Evolutionary conservation across 1,140 invertebrate genomes (phyloP).

Genomic region (Agrilus planipennis): DNA sequence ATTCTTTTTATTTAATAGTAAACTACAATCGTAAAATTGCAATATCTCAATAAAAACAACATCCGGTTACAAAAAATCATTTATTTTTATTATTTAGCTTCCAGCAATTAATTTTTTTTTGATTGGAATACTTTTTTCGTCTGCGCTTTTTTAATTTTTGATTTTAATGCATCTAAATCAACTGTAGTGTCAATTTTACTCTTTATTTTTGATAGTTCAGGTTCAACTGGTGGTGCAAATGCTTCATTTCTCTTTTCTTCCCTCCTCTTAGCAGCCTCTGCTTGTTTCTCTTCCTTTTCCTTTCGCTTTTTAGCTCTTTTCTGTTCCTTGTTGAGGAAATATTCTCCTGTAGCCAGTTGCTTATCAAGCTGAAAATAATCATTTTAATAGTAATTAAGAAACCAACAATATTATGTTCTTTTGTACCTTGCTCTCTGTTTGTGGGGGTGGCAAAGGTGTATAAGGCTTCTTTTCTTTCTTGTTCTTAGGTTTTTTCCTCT

Average conservation of each 20-base stretch:
- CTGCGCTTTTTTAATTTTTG: conserved; percentile 56
- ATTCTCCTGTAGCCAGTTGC: conserved; percentile 89
- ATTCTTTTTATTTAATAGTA: no score
- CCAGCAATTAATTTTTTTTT: conserved; percentile 13
- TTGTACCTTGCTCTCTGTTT: conserved; percentile 69
- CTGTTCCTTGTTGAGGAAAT: conserved; percentile 83
- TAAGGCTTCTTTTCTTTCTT: conserved; percentile 84
- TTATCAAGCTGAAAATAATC: conserved; percentile 57
- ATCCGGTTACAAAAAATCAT: no score
- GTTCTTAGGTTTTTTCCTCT: conserved; percentile 75
- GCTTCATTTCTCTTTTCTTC: conserved; percentile 66
- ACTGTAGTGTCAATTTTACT: conserved; percentile 33
- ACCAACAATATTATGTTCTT: background rate
- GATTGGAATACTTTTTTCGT: conserved; percentile 24
- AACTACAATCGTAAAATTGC: no score
- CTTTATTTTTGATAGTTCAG: conserved; percentile 14
- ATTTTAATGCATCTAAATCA: conserved; percentile 55
- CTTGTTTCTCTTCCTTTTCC: conserved; percentile 62
- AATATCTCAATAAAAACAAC: no score
- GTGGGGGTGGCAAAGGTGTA: conserved; percentile 94
- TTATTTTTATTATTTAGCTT: no score
- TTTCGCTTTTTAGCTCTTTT: conserved; percentile 58
- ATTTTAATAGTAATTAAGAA: conserved; percentile 4
- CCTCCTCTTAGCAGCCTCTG: conserved; percentile 54
- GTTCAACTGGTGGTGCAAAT: conserved; percentile 73